Evolutionary conservation across 1,140 invertebrate species (phyloP), one percentile per base, ranked within the genome.

Genomic region (Arctopsyche grandis): DNA sequence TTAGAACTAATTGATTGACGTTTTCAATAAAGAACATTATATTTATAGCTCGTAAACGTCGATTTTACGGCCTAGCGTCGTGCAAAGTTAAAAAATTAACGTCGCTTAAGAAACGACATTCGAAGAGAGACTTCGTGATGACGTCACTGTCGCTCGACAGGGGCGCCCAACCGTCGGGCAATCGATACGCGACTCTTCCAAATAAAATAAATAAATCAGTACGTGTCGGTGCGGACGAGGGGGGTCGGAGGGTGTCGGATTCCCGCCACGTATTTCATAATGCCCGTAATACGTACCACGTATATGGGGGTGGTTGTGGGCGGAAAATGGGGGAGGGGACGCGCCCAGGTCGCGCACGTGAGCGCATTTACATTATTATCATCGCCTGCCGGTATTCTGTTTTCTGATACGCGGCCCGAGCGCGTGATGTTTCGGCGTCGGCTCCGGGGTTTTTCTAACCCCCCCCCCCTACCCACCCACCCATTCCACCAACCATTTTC

Each of bases 361-460:
- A 82, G 81, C 76, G 73, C 81, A 82, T 82, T 82, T 82, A 82
- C 81, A 82, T 82, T 82, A 82, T 82, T 82, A 82, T 82, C 81
- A 82, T 80, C 81, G 78, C 78, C 81, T 78, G 78, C 78, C 81
- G 63, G 80, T 79, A 81, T 81, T 79, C 80, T 80, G 78, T 80
- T 82, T 82, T 73, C 81, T 82, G 81, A 82, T 82, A 82, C 81
- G 77, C 71, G 76, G 66, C 24, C 60, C 75, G 48, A 52, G 48
- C 48, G 80, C 80, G 77, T 81, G 77, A 81, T 81, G 80, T 81
- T 81, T 79, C 76, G 77, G 78, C 48, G 10, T 12, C 48, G 48
- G 10, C 12, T 52, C 48, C 48, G 48, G 29, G 29, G 29, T 38
- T 38, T 38, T 38, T 38, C 16, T 52, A 52, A 52, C 48, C 48